Evolutionary conservation across 2,888 invertebrate species (phyloP).

Genomic region (Loripinus fragilis): DNA sequence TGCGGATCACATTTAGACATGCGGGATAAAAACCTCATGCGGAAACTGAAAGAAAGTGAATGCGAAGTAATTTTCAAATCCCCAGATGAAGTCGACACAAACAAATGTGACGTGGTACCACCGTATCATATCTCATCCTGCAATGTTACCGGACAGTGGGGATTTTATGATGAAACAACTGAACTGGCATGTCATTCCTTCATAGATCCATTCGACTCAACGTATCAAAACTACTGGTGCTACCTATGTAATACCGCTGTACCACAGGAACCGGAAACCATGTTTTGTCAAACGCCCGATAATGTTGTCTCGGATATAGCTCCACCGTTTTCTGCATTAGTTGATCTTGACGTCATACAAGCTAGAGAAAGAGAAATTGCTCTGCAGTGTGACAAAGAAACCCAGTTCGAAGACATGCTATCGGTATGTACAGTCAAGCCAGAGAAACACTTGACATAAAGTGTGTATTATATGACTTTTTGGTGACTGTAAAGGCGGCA

Average conservation of each 20-base stretch:
- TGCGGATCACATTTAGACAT: not conserved
- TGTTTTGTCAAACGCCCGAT: not conserved
- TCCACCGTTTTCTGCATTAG: not conserved
- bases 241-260: not conserved
- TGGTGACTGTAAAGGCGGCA: too few relatives aligned
- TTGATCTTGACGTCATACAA: not conserved
- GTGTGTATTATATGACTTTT: too few relatives aligned
- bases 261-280: not conserved
- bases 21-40: not conserved
- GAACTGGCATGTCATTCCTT: not conserved
- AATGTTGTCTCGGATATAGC: not conserved
- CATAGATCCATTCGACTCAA: not conserved
- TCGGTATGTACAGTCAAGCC: too few relatives aligned
- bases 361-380: not conserved
- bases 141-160: not conserved
- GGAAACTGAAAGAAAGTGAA: not conserved
- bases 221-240: not conserved
- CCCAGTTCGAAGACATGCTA: not conserved
- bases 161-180: not conserved
- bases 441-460: too few relatives aligned
- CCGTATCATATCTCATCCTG: not conserved
- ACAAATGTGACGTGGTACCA: not conserved
- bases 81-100: not conserved
- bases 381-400: not conserved
- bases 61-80: not conserved